A percentile compares a stretch with the other conserved stretches of the same genome.
phyloP scores from a whole-genome alignment of 2,888 invertebrate species.

The Lepidocyrtinus sp. region DNA sequence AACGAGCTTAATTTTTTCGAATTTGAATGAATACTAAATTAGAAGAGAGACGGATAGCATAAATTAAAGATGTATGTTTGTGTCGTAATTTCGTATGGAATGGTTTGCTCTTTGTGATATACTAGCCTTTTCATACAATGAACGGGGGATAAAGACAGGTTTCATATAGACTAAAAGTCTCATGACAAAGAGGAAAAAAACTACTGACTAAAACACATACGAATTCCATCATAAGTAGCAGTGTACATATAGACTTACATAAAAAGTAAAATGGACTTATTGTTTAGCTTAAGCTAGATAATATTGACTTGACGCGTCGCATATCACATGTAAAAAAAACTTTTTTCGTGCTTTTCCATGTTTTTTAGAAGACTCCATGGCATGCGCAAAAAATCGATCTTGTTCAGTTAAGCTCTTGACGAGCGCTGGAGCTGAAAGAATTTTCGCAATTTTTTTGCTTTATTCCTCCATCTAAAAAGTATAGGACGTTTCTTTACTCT shows the following conservation, averaged over 20 bases:
- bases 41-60: not conserved
- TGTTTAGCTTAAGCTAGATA: not conserved
- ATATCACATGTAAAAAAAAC: not conserved
- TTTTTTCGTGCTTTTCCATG: not conserved
- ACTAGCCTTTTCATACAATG: not conserved
- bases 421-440: not conserved
- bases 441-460: not conserved
- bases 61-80: not conserved
- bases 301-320: not conserved
- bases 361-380: not conserved
- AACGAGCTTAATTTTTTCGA: not conserved
- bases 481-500: not conserved
- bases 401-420: not conserved
- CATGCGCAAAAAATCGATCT: not conserved
- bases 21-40: not conserved
- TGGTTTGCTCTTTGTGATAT: not conserved
- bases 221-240: not conserved
- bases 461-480: not conserved
- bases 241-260: not conserved
- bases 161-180: too few species aligned
- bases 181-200: not conserved
- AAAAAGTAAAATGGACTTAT: not conserved
- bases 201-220: not conserved
- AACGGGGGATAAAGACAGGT: not conserved
- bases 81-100: not conserved